These are phyloP conservation scores for Montipora cactus DNA, from an alignment of 64 coral and sea anemone genomes.

Conservation along the genomic window DNA sequence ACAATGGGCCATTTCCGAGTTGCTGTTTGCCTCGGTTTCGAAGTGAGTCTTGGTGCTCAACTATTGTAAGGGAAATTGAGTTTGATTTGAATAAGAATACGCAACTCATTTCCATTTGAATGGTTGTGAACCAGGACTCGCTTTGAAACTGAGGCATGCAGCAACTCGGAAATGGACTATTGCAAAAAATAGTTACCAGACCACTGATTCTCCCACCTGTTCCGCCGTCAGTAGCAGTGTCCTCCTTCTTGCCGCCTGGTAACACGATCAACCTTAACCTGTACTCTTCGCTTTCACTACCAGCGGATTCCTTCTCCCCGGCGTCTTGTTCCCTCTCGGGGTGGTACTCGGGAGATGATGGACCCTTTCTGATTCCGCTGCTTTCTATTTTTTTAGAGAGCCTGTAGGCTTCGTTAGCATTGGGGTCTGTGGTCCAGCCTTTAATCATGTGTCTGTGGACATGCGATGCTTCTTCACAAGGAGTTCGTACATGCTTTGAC, in stretches of 20 bases:
- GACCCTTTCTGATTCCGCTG: neutral
- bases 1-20: too few species aligned
- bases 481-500: slow-evolving; percentile 11
- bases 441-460: slow-evolving; percentile 89
- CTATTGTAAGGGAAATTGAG: too few species aligned
- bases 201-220: neutral
- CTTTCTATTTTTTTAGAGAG: neutral
- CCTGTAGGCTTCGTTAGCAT: slow-evolving; percentile 74
- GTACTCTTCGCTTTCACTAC: slow-evolving; percentile 16
- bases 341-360: neutral
- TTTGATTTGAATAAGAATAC: too few species aligned
- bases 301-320: neutral
- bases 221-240: neutral
- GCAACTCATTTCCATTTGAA: too few species aligned
- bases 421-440: slow-evolving; percentile 88
- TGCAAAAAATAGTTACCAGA: too few species aligned
- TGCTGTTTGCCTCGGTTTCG: too few species aligned
- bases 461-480: slow-evolving; percentile 78
- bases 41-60: too few species aligned
- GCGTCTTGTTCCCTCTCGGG: neutral
- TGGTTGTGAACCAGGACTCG: too few species aligned
- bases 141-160: too few species aligned
- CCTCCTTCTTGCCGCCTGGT: neutral
- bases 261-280: slow-evolving; percentile 37
- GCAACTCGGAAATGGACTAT: too few species aligned